Evolutionary conservation across 2,797 vertebrate genomes (phyloP).

Genomic region (Dendrocincla tyrannina): DNA sequence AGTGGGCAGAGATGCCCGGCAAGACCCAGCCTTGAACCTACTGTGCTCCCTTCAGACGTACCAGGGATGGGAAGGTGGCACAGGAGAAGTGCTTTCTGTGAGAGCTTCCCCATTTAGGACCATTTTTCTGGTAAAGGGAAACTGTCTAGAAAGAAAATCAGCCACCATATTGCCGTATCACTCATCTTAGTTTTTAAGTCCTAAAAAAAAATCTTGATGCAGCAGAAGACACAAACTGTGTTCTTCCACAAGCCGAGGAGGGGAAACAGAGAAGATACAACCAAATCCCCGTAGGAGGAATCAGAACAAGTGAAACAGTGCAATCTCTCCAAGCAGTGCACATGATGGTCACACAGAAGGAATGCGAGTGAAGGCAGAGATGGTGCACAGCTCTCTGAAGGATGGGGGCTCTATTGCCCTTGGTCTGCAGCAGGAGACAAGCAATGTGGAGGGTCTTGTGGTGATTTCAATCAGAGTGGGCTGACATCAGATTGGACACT

Average conservation of each 20-base stretch:
- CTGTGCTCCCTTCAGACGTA: neutral
- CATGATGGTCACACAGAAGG: neutral
- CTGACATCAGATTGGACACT: neutral
- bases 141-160: neutral
- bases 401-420: neutral
- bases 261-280: neutral
- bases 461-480: neutral
- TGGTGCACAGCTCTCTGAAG: neutral
- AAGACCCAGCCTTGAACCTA: neutral
- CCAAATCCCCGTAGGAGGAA: neutral
- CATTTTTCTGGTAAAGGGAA: neutral
- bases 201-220: neutral
- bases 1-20: neutral
- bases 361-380: neutral
- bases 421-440: neutral
- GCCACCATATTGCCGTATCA: neutral
- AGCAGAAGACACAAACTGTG: neutral
- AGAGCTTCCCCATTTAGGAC: neutral
- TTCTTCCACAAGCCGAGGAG: neutral
- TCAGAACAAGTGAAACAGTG: neutral
- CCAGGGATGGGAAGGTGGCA: neutral
- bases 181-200: neutral
- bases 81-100: accelerated
- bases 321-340: neutral
- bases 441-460: neutral